Evolutionary conservation across 2,113 vertebrate species (phyloP).

Genomic region (Triplophysa dalaica): DNA sequence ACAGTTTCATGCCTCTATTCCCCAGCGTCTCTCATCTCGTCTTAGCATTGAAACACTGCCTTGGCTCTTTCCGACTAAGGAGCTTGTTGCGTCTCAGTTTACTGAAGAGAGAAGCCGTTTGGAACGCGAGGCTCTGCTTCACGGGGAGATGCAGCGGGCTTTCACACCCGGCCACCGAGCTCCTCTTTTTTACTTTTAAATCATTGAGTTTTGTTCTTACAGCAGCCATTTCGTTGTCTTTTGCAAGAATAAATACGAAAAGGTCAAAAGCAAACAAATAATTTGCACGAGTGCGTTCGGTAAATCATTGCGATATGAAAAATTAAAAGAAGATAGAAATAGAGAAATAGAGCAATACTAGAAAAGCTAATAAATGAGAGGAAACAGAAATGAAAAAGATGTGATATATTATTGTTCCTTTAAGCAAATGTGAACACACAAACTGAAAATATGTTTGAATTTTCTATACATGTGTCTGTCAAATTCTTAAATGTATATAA

Average conservation of each 20-base stretch:
- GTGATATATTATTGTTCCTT: slow-evolving; percentile 28
- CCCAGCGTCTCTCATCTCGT: slow-evolving; percentile 43
- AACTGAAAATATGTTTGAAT: too few species aligned
- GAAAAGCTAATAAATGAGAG: background rate
- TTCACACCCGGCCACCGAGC: background rate
- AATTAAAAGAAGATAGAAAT: background rate
- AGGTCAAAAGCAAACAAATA: slow-evolving; percentile 9
- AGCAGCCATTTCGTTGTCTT: background rate
- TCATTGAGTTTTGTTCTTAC: background rate
- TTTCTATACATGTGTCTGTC: too few species aligned
- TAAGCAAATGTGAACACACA: too few species aligned
- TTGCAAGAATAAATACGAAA: background rate
- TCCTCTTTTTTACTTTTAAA: slow-evolving; percentile 1
- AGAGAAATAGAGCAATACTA: background rate
- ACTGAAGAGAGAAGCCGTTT: slow-evolving; percentile 51
- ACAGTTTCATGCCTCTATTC: slow-evolving; percentile 54
- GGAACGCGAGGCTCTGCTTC: slow-evolving; percentile 37
- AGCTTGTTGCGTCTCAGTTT: slow-evolving; percentile 50
- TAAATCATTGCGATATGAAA: background rate
- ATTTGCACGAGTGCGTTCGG: background rate
- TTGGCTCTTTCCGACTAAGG: slow-evolving; percentile 51
- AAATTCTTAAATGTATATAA: too few species aligned
- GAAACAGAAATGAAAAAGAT: background rate
- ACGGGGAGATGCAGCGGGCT: background rate
- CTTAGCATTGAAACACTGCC: slow-evolving; percentile 56